Conservation (phyloP, 2,888 invertebrate genomes). For the Alviniconcha strummeri region DNA sequence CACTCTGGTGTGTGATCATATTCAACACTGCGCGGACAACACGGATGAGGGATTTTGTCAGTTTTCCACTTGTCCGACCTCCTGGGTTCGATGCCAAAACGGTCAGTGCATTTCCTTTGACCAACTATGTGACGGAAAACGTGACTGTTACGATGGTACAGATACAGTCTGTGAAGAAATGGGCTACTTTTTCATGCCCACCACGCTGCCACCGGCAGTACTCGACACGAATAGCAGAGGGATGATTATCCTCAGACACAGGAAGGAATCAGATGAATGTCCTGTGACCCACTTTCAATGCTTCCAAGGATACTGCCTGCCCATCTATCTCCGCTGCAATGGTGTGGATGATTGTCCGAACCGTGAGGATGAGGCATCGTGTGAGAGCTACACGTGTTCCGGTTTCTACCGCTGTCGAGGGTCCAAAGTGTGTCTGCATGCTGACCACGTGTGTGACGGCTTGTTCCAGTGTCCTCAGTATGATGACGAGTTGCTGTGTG, state of each 20-base stretch:
- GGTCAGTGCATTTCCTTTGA: background rate
- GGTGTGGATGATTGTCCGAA: conserved; percentile 1
- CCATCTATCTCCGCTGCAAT: conserved; percentile 18
- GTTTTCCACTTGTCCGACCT: background rate
- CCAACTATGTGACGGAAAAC: background rate
- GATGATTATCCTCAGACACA: too few species aligned
- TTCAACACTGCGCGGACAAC: background rate
- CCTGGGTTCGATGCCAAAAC: background rate
- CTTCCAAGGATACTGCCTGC: conserved; percentile 4
- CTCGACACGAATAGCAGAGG: too few species aligned
- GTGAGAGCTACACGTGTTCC: background rate
- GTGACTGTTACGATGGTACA: background rate
- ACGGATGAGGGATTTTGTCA: background rate
- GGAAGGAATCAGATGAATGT: background rate
- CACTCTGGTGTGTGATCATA: conserved; percentile 3
- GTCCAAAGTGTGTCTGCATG: background rate
- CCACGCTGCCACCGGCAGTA: too few species aligned
- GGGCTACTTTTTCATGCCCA: too few species aligned
- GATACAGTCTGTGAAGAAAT: background rate
- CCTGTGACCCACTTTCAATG: background rate
- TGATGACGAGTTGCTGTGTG: conserved; percentile 13
- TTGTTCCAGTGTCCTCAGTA: too few species aligned
- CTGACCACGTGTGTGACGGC: conserved; percentile 12
- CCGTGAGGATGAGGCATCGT: background rate
- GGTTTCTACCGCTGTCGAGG: conserved; percentile 2